phyloP scores from a whole-genome alignment of 2,797 vertebrate species.

The Vireo griseus region DNA sequence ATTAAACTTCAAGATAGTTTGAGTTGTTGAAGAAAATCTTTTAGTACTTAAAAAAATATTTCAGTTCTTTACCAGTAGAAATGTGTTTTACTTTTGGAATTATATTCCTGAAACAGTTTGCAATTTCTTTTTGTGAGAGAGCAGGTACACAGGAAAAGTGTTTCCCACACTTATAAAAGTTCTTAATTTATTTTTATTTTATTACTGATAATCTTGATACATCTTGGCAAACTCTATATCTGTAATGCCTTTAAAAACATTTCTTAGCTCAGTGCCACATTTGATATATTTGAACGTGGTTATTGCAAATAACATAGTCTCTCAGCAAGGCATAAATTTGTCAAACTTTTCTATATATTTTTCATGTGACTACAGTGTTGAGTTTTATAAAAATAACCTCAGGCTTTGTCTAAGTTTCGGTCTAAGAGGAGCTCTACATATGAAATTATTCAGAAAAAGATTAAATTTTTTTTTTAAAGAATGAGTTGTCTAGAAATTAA shows the following conservation, averaged over 20 bases:
- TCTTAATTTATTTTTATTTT: neutral
- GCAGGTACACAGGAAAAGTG: rapidly evolving
- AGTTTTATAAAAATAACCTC: neutral
- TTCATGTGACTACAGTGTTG: neutral
- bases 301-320: neutral
- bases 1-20: neutral
- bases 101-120: neutral
- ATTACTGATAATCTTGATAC: neutral
- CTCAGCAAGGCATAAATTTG: neutral
- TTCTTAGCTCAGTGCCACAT: neutral
- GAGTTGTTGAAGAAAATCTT: neutral
- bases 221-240: neutral
- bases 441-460: neutral
- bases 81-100: neutral
- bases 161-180: neutral
- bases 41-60: neutral
- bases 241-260: neutral
- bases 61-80: neutral
- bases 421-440: neutral
- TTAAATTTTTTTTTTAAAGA: neutral
- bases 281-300: neutral
- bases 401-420: neutral
- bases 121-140: neutral
- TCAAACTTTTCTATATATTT: neutral
- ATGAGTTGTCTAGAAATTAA: neutral